Percentiles rank a stretch among this genome's conserved stretches.
Conservation (phyloP, 2,113 vertebrate species). For the Garra rufa region DNA sequence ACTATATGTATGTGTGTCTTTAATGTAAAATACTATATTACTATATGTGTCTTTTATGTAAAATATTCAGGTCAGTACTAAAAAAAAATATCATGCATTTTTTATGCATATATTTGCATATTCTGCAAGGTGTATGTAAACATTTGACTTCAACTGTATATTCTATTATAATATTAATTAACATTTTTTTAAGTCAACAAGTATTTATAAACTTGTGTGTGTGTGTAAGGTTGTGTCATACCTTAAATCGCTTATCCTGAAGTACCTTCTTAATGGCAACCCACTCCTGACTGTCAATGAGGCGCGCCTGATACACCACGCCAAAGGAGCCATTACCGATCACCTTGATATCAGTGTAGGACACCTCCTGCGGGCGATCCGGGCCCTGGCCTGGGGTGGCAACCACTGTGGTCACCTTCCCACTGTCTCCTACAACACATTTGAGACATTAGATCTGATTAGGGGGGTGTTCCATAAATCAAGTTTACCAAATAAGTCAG, state of each 20-base stretch:
- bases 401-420: conserved; percentile 53
- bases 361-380: conserved; percentile 41
- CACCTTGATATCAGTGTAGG: conserved; percentile 87
- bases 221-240: conserved; percentile 53
- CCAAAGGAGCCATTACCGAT: conserved; percentile 94
- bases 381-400: conserved; percentile 90
- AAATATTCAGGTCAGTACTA: no score
- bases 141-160: no score
- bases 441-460: not conserved
- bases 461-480: no score
- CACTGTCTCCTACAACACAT: conserved; percentile 16
- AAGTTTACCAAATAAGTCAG: no score
- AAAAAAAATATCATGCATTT: no score
- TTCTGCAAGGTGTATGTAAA: no score
- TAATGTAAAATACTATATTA: no score
- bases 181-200: not conserved
- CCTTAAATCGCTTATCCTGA: conserved; percentile 94
- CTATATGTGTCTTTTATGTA: no score
- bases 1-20: no score
- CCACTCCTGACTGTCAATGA: conserved; percentile 90
- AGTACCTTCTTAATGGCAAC: conserved; percentile 95
- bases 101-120: no score
- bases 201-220: not conserved
- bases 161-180: not conserved
- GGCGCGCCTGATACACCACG: conserved; percentile 90